phyloP scores from a whole-genome alignment of 2,888 invertebrate species.

The Nomada lathburiana region DNA sequence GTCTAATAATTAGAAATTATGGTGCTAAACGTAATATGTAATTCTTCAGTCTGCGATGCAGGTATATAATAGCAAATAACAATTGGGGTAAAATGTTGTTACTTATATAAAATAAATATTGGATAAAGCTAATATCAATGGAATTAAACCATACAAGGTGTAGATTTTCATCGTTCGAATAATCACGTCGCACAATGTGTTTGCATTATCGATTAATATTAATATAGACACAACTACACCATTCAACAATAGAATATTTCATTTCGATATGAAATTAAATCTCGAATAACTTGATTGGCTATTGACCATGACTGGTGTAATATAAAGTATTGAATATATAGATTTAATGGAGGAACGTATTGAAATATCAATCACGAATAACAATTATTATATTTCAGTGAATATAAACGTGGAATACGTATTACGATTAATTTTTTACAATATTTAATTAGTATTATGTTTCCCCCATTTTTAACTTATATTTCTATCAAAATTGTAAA shows the following conservation, averaged over 20 bases:
- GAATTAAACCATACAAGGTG: too few relatives aligned
- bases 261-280: conserved; percentile 41
- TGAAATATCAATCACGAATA: neutral
- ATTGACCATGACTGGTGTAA: conserved; percentile 10
- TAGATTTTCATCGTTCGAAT: neutral
- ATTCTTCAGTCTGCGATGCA: too few relatives aligned
- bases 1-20: too few relatives aligned
- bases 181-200: neutral
- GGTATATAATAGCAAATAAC: too few relatives aligned
- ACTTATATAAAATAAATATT: too few relatives aligned
- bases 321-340: neutral
- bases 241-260: conserved; percentile 19
- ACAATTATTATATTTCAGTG: neutral
- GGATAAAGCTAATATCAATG: too few relatives aligned
- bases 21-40: too few relatives aligned
- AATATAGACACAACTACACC: conserved; percentile 7
- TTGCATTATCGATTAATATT: neutral
- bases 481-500: too few relatives aligned
- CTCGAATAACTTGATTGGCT: conserved; percentile 32
- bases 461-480: too few relatives aligned
- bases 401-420: conserved; percentile 1
- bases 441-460: neutral
- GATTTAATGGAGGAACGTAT: neutral
- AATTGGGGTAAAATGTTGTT: too few relatives aligned
- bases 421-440: neutral